Percentiles rank a stretch among this genome's conserved stretches.
These are phyloP conservation scores for Sciurus carolinensis DNA, from an alignment of 2,797 vertebrate species.

Conservation along the genomic window DNA sequence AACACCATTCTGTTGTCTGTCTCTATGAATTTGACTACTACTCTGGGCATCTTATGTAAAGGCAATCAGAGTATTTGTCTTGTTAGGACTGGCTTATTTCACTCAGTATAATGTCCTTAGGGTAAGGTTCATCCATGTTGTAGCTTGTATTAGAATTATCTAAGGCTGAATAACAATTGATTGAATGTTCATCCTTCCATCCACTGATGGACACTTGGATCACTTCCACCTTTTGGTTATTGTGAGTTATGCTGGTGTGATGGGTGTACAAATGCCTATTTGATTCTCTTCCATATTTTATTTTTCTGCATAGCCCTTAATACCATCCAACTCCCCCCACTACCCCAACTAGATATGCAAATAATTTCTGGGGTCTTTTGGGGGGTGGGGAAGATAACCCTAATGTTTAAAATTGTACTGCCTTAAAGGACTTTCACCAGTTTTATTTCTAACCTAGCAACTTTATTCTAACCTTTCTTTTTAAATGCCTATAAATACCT, in stretches of 20 bases:
- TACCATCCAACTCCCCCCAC: not conserved
- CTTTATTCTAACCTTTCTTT: not conserved
- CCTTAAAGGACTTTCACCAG: not conserved
- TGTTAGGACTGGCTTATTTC: not conserved
- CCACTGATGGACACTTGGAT: not conserved
- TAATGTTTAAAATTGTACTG: not conserved
- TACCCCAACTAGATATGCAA: not conserved
- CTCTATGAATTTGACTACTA: not conserved
- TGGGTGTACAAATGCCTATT: not conserved
- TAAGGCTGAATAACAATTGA: not conserved
- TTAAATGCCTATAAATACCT: not conserved
- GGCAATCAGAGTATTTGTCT: not conserved
- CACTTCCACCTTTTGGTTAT: not conserved
- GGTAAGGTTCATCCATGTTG: not conserved
- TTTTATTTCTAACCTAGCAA: not conserved
- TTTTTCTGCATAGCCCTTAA: not conserved
- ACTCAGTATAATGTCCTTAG: not conserved
- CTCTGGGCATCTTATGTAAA: not conserved
- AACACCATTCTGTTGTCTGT: not conserved
- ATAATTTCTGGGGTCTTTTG: not conserved
- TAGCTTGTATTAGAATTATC: not conserved
- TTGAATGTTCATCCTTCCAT: not conserved
- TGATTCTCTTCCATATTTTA: not conserved
- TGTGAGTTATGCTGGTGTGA: not conserved
- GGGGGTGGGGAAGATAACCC: not conserved